Evolutionary conservation across 2,113 vertebrate genomes (phyloP), one percentile per base, ranked within the genome.

Genomic region (Thamnaconus septentrionalis): DNA sequence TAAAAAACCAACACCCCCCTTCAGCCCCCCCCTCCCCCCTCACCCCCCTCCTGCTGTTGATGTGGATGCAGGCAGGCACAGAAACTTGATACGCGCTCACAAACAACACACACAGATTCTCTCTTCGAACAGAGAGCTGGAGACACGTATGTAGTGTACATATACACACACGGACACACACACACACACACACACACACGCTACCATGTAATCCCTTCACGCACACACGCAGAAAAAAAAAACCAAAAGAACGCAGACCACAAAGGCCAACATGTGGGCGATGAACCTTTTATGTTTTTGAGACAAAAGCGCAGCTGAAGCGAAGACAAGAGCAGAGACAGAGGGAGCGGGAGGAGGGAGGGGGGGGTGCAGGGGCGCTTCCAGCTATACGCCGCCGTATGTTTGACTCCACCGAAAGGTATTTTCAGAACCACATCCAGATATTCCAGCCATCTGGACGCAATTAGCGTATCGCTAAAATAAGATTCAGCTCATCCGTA

Each of bases 401-500:
- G 84, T 84, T 85, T 85, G 84, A 87, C 84, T 89, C 77, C 55
- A 88, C 81, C 78, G 54, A 86, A 75, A 88, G 85, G 79, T 86
- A 84, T 86, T 88, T 87, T 86, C 74, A 83, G 78, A 81, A 58
- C 78, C 61, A 59, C 79, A 79, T 78, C 67, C 77, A 85, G 73
- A 88, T 81, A 77, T 86, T 84, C 82, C 76, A 75, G 70, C 87
- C 88, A 90, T 90, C 85, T 90, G 87, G 88, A 76, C 71, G 68
- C 81, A 88, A 88, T 90, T 86, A 86, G 72, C 69, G 73, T 59
- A 80, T 85, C 88, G 79, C 82, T 82, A 88, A 86, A 88, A 86
- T 74, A 87, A 82, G 83, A 80, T 76, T 66, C 64, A 5, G 81
- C 75, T 85, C 82, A 83, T 88, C 85, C 80, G 69, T 72, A 80